Percentiles rank a stretch among this genome's conserved stretches.
These are phyloP conservation scores for Nephrotoma flavescens DNA, from an alignment of 2,888 invertebrate genomes.

Conservation along the genomic window DNA sequence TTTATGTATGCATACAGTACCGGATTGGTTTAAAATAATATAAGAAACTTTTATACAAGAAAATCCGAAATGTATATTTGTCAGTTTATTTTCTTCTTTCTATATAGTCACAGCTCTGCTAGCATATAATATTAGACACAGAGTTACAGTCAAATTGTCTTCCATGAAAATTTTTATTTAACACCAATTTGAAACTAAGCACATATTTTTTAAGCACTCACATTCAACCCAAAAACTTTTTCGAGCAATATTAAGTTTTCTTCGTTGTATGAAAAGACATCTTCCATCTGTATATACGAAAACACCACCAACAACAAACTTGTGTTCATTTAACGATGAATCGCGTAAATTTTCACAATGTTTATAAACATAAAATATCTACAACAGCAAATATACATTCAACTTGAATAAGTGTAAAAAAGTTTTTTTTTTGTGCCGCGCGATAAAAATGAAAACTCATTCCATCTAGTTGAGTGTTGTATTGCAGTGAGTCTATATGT, in stretches of 20 bases:
- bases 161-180: neutral
- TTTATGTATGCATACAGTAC: neutral
- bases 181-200: neutral
- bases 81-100: neutral
- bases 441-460: neutral
- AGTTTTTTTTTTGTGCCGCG: neutral
- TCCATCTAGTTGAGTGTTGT: neutral
- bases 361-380: neutral
- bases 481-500: neutral
- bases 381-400: neutral
- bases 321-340: neutral
- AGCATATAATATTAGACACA: no score
- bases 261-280: neutral
- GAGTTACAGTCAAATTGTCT: neutral
- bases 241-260: neutral
- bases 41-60: neutral
- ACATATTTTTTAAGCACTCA: neutral
- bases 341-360: conserved; percentile 2
- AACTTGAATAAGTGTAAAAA: neutral
- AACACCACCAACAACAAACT: neutral
- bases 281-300: neutral
- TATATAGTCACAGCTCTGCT: neutral
- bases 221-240: neutral
- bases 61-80: neutral
- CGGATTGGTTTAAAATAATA: neutral